phyloP scores from a whole-genome alignment of 2,797 vertebrate genomes.

The Myripristis jacobus region DNA sequence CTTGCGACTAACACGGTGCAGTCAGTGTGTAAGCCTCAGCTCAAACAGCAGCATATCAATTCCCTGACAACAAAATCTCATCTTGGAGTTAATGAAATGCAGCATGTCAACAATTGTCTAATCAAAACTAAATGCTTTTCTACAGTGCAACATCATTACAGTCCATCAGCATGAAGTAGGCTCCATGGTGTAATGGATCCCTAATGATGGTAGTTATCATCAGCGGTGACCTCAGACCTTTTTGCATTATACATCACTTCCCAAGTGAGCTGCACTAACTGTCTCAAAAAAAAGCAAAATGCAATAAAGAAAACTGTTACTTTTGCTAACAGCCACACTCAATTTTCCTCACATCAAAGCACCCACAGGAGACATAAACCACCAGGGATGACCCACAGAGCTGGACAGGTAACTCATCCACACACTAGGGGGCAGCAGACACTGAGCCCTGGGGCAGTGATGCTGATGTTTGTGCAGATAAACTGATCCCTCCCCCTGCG shows the following conservation, averaged over 20 bases:
- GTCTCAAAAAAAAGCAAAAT: conserved; percentile 62
- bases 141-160: conserved; percentile 65
- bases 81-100: conserved; percentile 78
- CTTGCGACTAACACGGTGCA: conserved; percentile 26
- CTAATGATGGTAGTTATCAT: conserved; percentile 73
- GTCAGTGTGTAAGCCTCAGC: conserved; percentile 25
- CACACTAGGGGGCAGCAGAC: conserved; percentile 81
- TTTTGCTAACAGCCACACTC: conserved; percentile 60
- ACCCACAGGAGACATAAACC: conserved; percentile 44
- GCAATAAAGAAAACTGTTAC: conserved; percentile 62
- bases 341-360: conserved; percentile 61
- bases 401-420: conserved; percentile 22
- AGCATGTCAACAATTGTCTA: conserved; percentile 71
- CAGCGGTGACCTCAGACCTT: conserved; percentile 73
- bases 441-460: conserved; percentile 63
- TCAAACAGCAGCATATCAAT: conserved; percentile 55
- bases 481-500: conserved; percentile 11
- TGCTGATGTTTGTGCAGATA: conserved; percentile 50
- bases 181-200: conserved; percentile 70
- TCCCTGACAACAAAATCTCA: conserved; percentile 72
- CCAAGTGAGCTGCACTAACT: conserved; percentile 50
- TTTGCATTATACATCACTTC: conserved; percentile 60
- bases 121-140: conserved; percentile 78
- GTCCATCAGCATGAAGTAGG: conserved; percentile 71
- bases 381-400: conserved; percentile 8